Base-by-base conservation (phyloP, 2,113 vertebrate genomes). In the Pteropus alecto region DNA sequence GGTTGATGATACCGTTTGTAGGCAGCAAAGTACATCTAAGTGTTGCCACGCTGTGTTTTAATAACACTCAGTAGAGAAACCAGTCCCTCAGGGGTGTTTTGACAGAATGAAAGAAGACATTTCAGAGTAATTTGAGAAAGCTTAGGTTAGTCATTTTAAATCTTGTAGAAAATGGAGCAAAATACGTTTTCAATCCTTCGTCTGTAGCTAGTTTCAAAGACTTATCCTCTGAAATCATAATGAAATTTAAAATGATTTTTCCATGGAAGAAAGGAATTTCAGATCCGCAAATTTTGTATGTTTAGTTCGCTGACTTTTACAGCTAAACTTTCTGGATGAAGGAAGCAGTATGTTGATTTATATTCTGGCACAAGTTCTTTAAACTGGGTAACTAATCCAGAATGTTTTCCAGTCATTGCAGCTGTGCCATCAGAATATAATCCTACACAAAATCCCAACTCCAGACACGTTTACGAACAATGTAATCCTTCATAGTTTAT, bases 341-440 rank as follows among this genome's bases (percentile, higher is more conserved):
- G 84, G 71, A 90, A 96, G 79, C 43, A 5, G 60, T 28, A 33
- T 73, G 94, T 61, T 96, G 94, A 95, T 95, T 94, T 93, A 94
- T 60, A 79, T 68, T n/a, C 83, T 92, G 94, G 94, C 96, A 96
- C 58, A 35, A 38, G 61, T 87, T 91, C 63, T 81, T 61, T 8
- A 35, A 61, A 46, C 33, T n/a, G 95, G 74, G 61, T 86, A 74
- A 78, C 78, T 41, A 89, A 95, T 60, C 61, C 93, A 96, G 86
- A 83, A 68, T 35, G 68, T 22, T 89, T 73, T 92, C 58, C 51
- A 87, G 90, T 65, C 79, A 24, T 14, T 56, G 87, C 95, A 97
- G 97, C 96, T 97, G 97, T 90, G 96, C 90, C 92, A 70, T 94
- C 93, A 95, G 43, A 84, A 76, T 76, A 92, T 74, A 97, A 92